Evolutionary conservation across 2,888 invertebrate genomes (phyloP), one percentile per base, ranked within the genome.

Genomic region (Nowickia ferox): DNA sequence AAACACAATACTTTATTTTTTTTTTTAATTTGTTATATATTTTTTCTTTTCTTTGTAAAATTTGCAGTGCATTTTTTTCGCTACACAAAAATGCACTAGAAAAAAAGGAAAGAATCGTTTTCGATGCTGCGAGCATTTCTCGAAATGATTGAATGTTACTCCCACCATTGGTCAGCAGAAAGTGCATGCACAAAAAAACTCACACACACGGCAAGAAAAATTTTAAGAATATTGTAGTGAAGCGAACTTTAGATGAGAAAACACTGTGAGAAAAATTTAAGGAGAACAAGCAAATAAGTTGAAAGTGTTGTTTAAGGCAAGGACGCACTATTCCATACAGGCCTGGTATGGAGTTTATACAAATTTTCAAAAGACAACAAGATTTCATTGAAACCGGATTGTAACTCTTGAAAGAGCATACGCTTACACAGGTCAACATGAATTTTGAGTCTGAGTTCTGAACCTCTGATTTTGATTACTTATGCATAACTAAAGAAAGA

Each of bases 131-230:
- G 79, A 72, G 71, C 46, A 72, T 75, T 65, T 79, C 76, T 80
- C 75, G 63, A 46, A 83, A 83, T 83, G 86, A 83, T 83, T 79
- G 82, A 86, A 86, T 83, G 79, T 69, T 76, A 72, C 83, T 51
- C 30, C 75, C 51, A 80, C 79, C 79, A 76, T 51, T 66, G 77
- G 74, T 69, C 69, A 69, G 63, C n/a, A n/a, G 19, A 68, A 57
- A 75, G 30, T 40, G 51, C 19, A 44, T 15, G 13, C 4, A 44
- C 9, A 51, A 55, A 38, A 17, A 38, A 17, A 9, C 2, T 30
- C n/a, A 44, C 40, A 68, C 17, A 61, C 59, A 79, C 61, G 13
- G 61, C 38, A 75, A 81, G 65, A 72, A 77, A 77, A 65, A 44
- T 44, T 59, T 11, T 15, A 72, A 78, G 77, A 68, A 66, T 48